Evolutionary conservation across 2,113 vertebrate genomes (phyloP), one percentile per base, ranked within the genome.

Genomic region (Lagopus muta): DNA sequence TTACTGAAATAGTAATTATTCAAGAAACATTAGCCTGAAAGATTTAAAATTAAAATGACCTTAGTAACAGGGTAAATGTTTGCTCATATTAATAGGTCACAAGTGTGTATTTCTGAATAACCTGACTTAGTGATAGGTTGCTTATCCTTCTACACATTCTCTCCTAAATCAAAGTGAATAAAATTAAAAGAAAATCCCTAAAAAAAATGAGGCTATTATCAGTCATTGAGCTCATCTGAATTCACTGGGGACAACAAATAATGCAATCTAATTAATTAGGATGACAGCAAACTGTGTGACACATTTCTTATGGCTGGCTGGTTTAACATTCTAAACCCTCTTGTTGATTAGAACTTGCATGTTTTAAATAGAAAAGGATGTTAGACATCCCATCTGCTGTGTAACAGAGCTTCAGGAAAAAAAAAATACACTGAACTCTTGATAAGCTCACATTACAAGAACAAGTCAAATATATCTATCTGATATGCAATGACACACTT

Each of bases 211-310:
- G 90, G 65, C 97, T 97, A 97, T 97, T 97, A 97, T 97, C 92
- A 95, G 77, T 86, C 90, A 94, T 80, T 96, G 93, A 97, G 93
- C 97, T 98, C 96, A 97, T 96, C 95, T 61, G 89, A 95, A 96
- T 97, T 97, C 97, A 97, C n/a, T 97, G 80, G 96, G 95, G 96
- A 98, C 96, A 97, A 75, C 91, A 97, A 98, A 98, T 97, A 98
- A 98, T 97, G 96, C 95, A 97, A 96, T 97, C 97, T 98, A 98
- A 98, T 98, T 98, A 98, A 98, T 98, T 98, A 98, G 89, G 93
- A 98, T 97, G 97, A 98, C 97, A 98, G 96, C 78, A 97, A 98
- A 96, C 95, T 95, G 86, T 96, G 96, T 97, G 97, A 97, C 97
- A 98, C 94, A 96, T 97, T 97, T 98, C 94, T 92, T 98, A 98